Base-by-base conservation (phyloP, 2,888 invertebrate genomes). In the Lasioglossum marginatum region DNA sequence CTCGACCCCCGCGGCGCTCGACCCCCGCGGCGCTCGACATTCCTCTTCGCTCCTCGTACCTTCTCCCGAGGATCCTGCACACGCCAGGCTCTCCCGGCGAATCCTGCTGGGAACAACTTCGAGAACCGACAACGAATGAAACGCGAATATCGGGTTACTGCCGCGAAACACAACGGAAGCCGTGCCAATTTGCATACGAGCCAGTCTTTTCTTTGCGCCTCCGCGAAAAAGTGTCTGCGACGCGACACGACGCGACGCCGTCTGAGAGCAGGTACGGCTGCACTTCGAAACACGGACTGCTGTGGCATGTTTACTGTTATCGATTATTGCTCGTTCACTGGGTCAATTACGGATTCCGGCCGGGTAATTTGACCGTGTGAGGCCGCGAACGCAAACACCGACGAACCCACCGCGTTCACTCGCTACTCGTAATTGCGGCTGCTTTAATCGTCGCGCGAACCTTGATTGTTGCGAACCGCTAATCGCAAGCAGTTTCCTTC, bases 21-120 rank as follows among this genome's bases (percentile, higher is more conserved):
- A 86, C 91, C 75, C 87, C 80, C 85, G 71, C 68, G 85, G 75
- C 66, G 83, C 87, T 60, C 76, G 74, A 86, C 91, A 83, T 82
- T 89, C 77, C 77, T 80, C 80, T 78, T 83, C 81, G 74, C 81
- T 88, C 79, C 84, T 80, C 72, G 79, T 71, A 75, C 71, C 57
- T 71, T 70, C 68, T 23, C 16, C 48, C 12, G n/a, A n/a, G 57
- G 57, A 57, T 57, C 57, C 57, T n/a, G n/a, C 12, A 57, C 57
- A n/a, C n/a, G 57, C 57, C n/a, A 4, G n/a, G 57, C 57, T 57
- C 57, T 12, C 2, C 10, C 23, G 52, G n/a, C 40, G 40, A 52
- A 37, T 27, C 77, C 60, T 72, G 75, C 60, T 77, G 82, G 16
- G 79, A 86, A 77, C 77, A 48, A 85, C 34, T 77, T 79, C 72